phyloP scores from a whole-genome alignment of 2,888 invertebrate genomes.

The Byasa hedistus region DNA sequence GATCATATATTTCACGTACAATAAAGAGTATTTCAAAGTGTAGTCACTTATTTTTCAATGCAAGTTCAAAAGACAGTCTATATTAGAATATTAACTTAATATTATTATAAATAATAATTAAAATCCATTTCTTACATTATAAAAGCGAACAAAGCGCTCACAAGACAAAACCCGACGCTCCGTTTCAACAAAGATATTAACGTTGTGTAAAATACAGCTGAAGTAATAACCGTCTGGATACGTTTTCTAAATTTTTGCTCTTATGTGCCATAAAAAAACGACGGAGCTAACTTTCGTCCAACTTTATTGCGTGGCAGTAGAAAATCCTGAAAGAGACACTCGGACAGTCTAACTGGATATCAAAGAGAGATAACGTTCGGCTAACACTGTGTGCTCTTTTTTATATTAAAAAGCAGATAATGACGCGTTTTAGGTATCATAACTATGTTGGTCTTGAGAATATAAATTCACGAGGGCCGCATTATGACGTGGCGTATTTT shows the following conservation, averaged over 20 bases:
- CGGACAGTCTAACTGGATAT: background rate
- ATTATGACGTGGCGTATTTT: slow-evolving; percentile 20
- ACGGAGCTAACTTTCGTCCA: background rate
- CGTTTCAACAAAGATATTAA: background rate
- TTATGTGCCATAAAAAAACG: slow-evolving; percentile 1
- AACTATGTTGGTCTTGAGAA: slow-evolving; percentile 5
- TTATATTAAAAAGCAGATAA: slow-evolving; percentile 1
- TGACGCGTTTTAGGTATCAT: background rate
- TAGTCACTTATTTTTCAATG: too few species aligned
- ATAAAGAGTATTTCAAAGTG: too few species aligned
- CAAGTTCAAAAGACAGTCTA: too few species aligned
- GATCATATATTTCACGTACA: too few species aligned
- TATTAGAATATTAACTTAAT: too few species aligned
- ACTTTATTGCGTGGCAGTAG: background rate
- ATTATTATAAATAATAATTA: too few species aligned
- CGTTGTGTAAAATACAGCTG: background rate
- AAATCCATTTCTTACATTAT: too few species aligned
- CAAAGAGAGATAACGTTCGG: background rate
- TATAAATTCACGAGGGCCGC: slow-evolving; percentile 20
- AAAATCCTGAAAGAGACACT: background rate
- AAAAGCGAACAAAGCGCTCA: background rate
- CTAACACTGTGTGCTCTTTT: background rate
- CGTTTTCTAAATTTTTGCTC: background rate
- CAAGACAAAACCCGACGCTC: background rate
- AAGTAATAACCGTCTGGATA: slow-evolving; percentile 1